Conservation (phyloP, 2,113 vertebrate genomes). For the Dunckerocampus dactyliophorus region DNA sequence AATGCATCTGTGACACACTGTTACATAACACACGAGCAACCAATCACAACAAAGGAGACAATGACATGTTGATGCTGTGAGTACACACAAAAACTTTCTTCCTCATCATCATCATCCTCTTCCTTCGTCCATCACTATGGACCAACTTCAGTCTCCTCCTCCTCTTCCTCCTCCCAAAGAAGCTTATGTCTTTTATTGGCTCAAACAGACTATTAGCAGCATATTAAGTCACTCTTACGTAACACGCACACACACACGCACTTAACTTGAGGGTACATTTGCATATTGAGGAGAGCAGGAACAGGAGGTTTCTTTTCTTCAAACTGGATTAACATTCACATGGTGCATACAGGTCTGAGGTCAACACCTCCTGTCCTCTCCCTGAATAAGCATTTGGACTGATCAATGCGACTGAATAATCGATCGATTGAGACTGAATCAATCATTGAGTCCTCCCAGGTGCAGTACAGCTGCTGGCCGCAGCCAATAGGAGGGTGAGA, state of each 20-base stretch:
- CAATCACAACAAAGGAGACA: constrained; percentile 3
- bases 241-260: neutral
- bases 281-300: neutral
- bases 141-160: neutral
- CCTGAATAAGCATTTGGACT: neutral
- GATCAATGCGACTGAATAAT: neutral
- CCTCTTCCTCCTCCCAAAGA: neutral
- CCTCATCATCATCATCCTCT: neutral
- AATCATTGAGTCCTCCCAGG: too few species aligned
- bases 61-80: neutral
- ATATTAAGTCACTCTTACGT: neutral
- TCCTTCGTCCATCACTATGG: neutral
- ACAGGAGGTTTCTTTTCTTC: neutral
- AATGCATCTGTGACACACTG: constrained; percentile 27
- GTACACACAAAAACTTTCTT: neutral
- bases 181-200: neutral
- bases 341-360: neutral
- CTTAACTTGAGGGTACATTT: constrained; percentile 8
- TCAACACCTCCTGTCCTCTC: neutral
- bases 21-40: constrained; percentile 26
- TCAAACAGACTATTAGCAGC: neutral
- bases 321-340: neutral
- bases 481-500: neutral
- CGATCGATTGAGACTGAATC: too few species aligned
- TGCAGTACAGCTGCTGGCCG: too few species aligned